A percentile compares a stretch with the other conserved stretches of the same genome.
Evolutionary conservation across 2,113 vertebrate genomes (phyloP).

Genomic region (Perognathus longimembris): DNA sequence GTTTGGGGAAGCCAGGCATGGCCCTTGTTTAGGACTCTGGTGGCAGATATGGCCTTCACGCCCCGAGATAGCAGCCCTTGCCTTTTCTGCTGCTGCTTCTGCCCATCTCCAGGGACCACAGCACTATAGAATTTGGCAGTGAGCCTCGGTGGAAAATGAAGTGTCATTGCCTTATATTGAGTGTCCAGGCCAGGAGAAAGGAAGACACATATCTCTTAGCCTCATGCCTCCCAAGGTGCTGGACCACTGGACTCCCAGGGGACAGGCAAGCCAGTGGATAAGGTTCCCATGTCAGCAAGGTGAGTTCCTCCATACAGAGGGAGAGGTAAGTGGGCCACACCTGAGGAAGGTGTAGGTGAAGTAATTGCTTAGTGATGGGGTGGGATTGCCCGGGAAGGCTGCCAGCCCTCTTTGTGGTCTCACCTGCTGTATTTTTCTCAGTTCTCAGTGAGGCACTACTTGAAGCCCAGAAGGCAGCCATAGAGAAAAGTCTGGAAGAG

Average conservation of each 20-base stretch:
- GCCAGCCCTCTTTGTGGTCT: rapidly evolving
- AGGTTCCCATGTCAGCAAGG: rapidly evolving
- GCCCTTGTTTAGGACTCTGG: not conserved
- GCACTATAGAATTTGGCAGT: not conserved
- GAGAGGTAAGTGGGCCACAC: rapidly evolving
- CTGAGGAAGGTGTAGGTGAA: not conserved
- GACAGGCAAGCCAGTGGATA: not conserved
- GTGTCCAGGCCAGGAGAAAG: not conserved
- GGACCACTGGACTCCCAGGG: not conserved
- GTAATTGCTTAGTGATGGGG: not conserved
- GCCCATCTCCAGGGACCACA: not conserved
- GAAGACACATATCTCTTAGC: not conserved
- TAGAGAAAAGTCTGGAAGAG: not conserved
- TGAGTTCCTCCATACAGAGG: not conserved
- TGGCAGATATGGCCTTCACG: not conserved
- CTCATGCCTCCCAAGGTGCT: not conserved
- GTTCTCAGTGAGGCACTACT: not conserved
- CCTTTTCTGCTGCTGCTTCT: not conserved
- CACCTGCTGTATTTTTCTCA: not conserved
- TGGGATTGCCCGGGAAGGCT: not conserved
- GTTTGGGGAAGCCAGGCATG: conserved; percentile 41
- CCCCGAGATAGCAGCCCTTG: not conserved
- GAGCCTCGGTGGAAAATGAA: not conserved
- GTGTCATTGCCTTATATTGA: not conserved
- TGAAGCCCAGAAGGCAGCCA: not conserved